phyloP scores from a whole-genome alignment of 2,797 vertebrate genomes.

The Hozukius guyotensis region DNA sequence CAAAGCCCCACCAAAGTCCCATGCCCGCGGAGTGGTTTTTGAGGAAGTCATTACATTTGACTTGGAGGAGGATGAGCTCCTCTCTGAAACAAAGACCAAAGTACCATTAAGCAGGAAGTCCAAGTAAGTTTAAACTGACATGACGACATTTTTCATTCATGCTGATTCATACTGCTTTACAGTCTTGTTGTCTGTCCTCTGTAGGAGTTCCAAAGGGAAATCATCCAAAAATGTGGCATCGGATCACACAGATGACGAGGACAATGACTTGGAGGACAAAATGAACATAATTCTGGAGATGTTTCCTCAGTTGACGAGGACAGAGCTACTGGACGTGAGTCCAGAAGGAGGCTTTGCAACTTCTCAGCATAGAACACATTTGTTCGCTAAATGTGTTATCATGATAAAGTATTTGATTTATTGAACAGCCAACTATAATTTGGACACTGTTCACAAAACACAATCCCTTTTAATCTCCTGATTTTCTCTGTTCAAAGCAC shows the following conservation, averaged over 20 bases:
- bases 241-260: slow-evolving; percentile 59
- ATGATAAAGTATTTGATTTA: neutral
- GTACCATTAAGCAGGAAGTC: slow-evolving; percentile 24
- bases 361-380: neutral
- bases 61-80: slow-evolving; percentile 56
- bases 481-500: neutral
- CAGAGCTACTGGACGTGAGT: slow-evolving; percentile 83
- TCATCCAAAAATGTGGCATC: neutral
- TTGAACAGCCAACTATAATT: neutral
- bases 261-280: slow-evolving; percentile 77
- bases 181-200: neutral
- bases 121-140: slow-evolving; percentile 50
- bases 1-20: slow-evolving; percentile 55
- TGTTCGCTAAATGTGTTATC: neutral
- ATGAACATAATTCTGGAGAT: slow-evolving; percentile 82
- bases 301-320: slow-evolving; percentile 86
- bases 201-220: slow-evolving; percentile 48
- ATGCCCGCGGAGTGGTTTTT: slow-evolving; percentile 70
- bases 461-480: neutral
- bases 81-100: slow-evolving; percentile 50
- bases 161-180: neutral
- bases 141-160: neutral
- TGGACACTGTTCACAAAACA: neutral
- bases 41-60: slow-evolving; percentile 64
- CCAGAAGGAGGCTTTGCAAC: neutral